Base-by-base conservation (phyloP, 2,113 vertebrate genomes). In the Haemorhous mexicanus region DNA sequence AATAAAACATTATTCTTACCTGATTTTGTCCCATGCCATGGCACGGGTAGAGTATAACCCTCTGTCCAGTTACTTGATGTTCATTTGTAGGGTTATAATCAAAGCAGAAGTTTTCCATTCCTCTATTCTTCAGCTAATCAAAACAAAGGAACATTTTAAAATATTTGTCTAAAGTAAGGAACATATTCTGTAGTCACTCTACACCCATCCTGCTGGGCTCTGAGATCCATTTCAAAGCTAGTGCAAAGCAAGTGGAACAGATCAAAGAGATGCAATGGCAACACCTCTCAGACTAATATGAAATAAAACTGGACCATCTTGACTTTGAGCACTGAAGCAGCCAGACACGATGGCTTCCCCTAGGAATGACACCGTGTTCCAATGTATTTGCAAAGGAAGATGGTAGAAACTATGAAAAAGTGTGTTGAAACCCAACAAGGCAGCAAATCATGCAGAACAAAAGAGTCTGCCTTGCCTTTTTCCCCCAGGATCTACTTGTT, bases 11-110 rank as follows among this genome's bases (percentile, higher is more conserved):
- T 16, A 58, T 37, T 43, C 97, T 68, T 97, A 99, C 99, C 99
- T 99, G 99, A 97, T 99, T 99, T 97, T 99, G 99, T 55, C 99
- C 99, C 99, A 99, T 98, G 77, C 99, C 99, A 3, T 99, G 99
- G 95, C 99, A 99, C 2, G 73, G 91, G 89, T 99, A 99, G 32
- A 99, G 93, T 97, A 98, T 98, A 96, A 99, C 94, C 76, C 97
- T 97, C 35, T 98, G 96, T 59, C 99, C 99, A 6, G 84, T 96
- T n/a, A 98, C 19, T 4, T 96, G 87, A 83, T 98, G 96, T 1
- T 99, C 99, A 91, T 95, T 98, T 13, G 82, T 43, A 82, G 99
- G 99, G 93, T 99, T 99, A 88, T 99, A 99, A 97, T 99, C 99
- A 86, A 99, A 99, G 91, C 99, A 99, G 96, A 98, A 98, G 86